Conservation (phyloP, 2,797 vertebrate genomes). For the Chaetophractus vellerosus region DNA sequence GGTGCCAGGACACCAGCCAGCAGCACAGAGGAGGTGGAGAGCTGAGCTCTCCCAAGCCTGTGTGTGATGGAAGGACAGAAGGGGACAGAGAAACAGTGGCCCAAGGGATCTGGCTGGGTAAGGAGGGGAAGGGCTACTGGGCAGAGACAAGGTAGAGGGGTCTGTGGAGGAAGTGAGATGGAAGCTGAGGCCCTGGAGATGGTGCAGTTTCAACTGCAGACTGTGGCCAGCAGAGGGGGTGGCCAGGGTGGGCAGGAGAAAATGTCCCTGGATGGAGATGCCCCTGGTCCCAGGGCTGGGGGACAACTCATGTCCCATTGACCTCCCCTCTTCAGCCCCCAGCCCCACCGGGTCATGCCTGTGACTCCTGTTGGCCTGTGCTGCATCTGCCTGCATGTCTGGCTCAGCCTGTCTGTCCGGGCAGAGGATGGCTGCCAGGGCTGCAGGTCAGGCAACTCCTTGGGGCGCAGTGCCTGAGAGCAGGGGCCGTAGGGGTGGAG, state of each 20-base stretch:
- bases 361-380: not conserved
- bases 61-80: not conserved
- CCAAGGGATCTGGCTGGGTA: not conserved
- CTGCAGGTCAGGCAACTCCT: not conserved
- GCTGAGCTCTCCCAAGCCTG: not conserved
- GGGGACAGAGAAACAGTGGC: not conserved
- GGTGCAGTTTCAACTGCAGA: not conserved
- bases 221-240: not conserved
- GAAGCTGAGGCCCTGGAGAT: not conserved
- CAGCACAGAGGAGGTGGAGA: not conserved
- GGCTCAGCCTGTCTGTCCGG: not conserved
- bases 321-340: not conserved
- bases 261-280: not conserved
- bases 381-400: not conserved
- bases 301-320: not conserved
- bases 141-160: accelerated
- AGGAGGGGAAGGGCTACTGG: not conserved
- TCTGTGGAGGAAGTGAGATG: accelerated
- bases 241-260: not conserved
- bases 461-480: not conserved
- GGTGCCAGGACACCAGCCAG: not conserved
- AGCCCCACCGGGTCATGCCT: accelerated
- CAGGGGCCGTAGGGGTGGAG: not conserved
- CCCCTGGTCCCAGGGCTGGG: not conserved
- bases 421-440: not conserved